A percentile compares a stretch with the other conserved stretches of the same genome.
phyloP scores from a whole-genome alignment of 2,888 invertebrate genomes.

The Lobophora halterata region DNA sequence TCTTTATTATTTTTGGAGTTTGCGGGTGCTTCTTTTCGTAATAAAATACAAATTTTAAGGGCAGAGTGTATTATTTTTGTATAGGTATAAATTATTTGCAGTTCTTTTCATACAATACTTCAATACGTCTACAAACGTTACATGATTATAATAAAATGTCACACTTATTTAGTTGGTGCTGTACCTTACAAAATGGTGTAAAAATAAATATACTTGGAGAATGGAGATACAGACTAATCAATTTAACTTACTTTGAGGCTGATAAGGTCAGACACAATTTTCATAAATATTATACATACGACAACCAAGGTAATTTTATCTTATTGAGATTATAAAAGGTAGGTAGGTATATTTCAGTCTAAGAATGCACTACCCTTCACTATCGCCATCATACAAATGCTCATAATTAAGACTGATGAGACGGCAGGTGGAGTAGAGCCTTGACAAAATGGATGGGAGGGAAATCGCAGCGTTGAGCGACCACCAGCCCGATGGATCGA shows the following conservation, averaged over 20 bases:
- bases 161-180: slow-evolving; percentile 69
- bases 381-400: too few species aligned
- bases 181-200: slow-evolving; percentile 57
- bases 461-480: too few species aligned
- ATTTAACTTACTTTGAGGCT: slow-evolving; percentile 41
- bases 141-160: slow-evolving; percentile 71
- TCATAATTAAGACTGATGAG: too few species aligned
- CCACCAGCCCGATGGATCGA: too few species aligned
- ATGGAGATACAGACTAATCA: slow-evolving; percentile 32
- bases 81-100: slow-evolving; percentile 76
- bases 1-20: too few species aligned
- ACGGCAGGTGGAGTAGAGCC: too few species aligned
- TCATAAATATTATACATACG: slow-evolving; percentile 25
- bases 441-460: too few species aligned
- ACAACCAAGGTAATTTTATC: slow-evolving; percentile 36
- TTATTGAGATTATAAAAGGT: slow-evolving; percentile 76
- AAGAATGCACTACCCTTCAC: too few species aligned
- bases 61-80: slow-evolving; percentile 70
- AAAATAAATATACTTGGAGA: slow-evolving; percentile 54
- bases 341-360: slow-evolving; percentile 45
- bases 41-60: slow-evolving; percentile 52
- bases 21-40: too few species aligned
- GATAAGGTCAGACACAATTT: slow-evolving; percentile 31
- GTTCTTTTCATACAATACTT: slow-evolving; percentile 72
- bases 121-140: slow-evolving; percentile 60